These are phyloP conservation scores for Phyto melanocephala DNA, from an alignment of 2,888 invertebrate genomes.

Conservation along the genomic window DNA sequence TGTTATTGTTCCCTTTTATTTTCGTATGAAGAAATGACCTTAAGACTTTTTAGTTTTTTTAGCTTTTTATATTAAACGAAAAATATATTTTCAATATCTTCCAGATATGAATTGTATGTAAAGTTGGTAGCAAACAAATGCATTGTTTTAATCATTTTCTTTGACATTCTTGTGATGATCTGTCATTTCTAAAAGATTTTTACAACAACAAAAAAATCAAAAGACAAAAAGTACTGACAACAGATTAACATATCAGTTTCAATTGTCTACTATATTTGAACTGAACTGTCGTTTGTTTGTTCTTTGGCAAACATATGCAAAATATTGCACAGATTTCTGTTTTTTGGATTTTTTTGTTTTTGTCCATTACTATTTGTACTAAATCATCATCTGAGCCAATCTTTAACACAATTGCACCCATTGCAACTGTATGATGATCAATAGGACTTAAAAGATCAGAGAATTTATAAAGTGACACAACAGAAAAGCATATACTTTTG, in stretches of 20 bases:
- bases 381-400: slow-evolving; percentile 12
- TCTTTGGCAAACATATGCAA: slow-evolving; percentile 54
- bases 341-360: neutral
- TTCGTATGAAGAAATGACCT: slow-evolving; percentile 12
- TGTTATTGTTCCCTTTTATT: neutral
- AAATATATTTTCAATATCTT: slow-evolving; percentile 13
- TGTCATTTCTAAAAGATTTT: slow-evolving; percentile 57
- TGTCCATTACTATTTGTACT: slow-evolving; percentile 48
- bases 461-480: slow-evolving; percentile 77
- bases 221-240: slow-evolving; percentile 70
- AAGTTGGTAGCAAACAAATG: slow-evolving; percentile 30
- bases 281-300: slow-evolving; percentile 37
- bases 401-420: neutral
- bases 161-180: slow-evolving; percentile 61
- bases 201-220: slow-evolving; percentile 11
- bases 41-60: slow-evolving; percentile 11
- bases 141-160: slow-evolving; percentile 59
- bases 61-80: neutral
- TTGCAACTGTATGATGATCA: slow-evolving; percentile 41
- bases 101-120: slow-evolving; percentile 16
- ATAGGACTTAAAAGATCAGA: slow-evolving; percentile 51
- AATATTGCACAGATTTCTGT: slow-evolving; percentile 54
- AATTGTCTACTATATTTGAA: slow-evolving; percentile 65
- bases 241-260: slow-evolving; percentile 77
- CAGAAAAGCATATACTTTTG: slow-evolving; percentile 44